Evolutionary conservation across 2,797 vertebrate species (phyloP).

Genomic region (Chaenodraco wilsoni): DNA sequence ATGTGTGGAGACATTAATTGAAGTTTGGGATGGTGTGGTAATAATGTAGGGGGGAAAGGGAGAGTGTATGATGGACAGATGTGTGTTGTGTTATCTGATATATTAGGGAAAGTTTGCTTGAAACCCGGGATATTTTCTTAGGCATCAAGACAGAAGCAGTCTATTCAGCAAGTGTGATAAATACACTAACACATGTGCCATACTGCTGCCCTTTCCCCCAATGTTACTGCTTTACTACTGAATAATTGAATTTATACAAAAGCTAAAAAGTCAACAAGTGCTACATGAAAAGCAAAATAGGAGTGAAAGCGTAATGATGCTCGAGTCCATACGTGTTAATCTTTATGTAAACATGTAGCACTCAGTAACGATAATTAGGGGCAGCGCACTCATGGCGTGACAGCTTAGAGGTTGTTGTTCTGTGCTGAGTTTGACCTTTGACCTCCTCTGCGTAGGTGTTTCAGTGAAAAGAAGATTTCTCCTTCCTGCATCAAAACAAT

Average conservation of each 20-base stretch:
- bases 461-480: constrained; percentile 19
- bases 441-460: background rate
- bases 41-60: constrained; percentile 51
- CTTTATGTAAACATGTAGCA: background rate
- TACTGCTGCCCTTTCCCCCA: too few relatives aligned
- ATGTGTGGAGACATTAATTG: constrained; percentile 69
- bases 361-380: background rate
- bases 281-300: background rate
- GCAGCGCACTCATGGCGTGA: background rate
- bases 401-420: constrained; percentile 9
- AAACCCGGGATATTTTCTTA: constrained; percentile 22
- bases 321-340: background rate
- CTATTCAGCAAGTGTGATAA: constrained; percentile 32
- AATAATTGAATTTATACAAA: background rate
- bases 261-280: background rate
- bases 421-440: constrained; percentile 26
- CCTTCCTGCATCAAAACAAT: constrained; percentile 11
- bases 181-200: background rate
- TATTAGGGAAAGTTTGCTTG: constrained; percentile 25
- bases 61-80: constrained; percentile 55
- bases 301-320: background rate
- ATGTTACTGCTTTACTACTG: background rate
- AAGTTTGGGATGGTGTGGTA: constrained; percentile 59
- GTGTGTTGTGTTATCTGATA: constrained; percentile 55
- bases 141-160: constrained; percentile 5